Conservation (phyloP, 1,140 invertebrate genomes). For the Eulimnadia texana region DNA sequence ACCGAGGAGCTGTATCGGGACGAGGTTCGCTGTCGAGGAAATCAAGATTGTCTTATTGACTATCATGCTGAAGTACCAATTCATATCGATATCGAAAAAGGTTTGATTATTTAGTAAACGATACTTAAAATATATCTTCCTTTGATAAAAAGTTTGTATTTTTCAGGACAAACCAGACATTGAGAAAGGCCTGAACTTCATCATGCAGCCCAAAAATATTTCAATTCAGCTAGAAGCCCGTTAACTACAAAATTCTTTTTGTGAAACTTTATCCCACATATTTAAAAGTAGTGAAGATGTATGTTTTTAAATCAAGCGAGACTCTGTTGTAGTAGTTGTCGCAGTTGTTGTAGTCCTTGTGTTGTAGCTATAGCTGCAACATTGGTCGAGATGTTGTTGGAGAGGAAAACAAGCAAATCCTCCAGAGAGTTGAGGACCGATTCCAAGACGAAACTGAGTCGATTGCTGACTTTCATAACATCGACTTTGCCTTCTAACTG, state of each 20-base stretch:
- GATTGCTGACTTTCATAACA: neutral
- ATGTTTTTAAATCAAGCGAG: slow-evolving; percentile 1
- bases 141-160: too few relatives aligned
- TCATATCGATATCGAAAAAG: neutral
- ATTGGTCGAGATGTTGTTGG: neutral
- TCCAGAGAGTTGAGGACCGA: slow-evolving; percentile 1
- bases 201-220: too few relatives aligned
- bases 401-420: neutral
- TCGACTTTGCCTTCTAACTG: slow-evolving; percentile 8
- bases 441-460: neutral
- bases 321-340: neutral
- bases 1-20: slow-evolving; percentile 33
- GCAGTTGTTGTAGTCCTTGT: neutral
- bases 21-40: slow-evolving; percentile 26
- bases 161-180: too few relatives aligned
- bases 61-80: neutral
- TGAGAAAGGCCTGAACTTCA: too few relatives aligned
- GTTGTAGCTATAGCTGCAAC: neutral
- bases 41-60: slow-evolving; percentile 12
- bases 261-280: too few relatives aligned
- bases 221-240: too few relatives aligned
- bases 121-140: too few relatives aligned
- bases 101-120: too few relatives aligned
- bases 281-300: too few relatives aligned
- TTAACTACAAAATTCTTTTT: too few relatives aligned